Evolutionary conservation across 2,797 vertebrate species (phyloP).

Genomic region (Brachymystax lenok): DNA sequence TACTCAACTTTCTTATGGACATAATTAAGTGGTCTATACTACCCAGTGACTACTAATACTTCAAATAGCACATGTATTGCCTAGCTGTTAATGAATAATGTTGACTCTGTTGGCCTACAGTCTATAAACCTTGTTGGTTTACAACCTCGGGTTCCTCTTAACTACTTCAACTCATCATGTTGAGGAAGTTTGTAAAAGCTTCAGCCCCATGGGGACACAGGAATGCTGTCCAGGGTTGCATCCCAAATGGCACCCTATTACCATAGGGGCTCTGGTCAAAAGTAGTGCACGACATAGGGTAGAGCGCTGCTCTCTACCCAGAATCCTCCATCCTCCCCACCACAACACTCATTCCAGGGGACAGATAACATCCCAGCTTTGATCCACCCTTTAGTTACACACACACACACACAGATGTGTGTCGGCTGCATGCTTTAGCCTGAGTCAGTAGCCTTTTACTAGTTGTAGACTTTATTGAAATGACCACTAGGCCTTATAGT

Average conservation of each 20-base stretch:
- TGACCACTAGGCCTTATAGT: neutral
- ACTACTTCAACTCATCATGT: neutral
- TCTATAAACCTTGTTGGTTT: neutral
- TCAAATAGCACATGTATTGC: neutral
- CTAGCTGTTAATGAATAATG: neutral
- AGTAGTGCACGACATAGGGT: neutral
- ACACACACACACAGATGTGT: constrained; percentile 11
- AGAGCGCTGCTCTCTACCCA: constrained; percentile 39
- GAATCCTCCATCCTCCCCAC: constrained; percentile 35
- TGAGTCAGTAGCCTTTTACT: neutral
- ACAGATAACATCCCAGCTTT: constrained; percentile 74
- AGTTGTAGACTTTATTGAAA: neutral
- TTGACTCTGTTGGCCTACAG: neutral
- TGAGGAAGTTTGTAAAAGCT: neutral
- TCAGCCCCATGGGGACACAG: neutral
- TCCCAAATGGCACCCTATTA: neutral
- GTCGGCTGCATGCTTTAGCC: neutral
- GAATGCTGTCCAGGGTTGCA: neutral
- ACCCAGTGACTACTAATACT: neutral
- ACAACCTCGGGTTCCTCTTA: neutral
- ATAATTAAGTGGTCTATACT: neutral
- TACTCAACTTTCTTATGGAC: neutral
- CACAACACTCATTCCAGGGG: constrained; percentile 51
- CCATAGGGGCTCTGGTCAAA: neutral
- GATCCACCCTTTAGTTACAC: constrained; percentile 65